A percentile compares a stretch with the other conserved stretches of the same genome.
These are phyloP conservation scores for Tholera decimalis DNA, from an alignment of 2,888 invertebrate species.

Conservation along the genomic window DNA sequence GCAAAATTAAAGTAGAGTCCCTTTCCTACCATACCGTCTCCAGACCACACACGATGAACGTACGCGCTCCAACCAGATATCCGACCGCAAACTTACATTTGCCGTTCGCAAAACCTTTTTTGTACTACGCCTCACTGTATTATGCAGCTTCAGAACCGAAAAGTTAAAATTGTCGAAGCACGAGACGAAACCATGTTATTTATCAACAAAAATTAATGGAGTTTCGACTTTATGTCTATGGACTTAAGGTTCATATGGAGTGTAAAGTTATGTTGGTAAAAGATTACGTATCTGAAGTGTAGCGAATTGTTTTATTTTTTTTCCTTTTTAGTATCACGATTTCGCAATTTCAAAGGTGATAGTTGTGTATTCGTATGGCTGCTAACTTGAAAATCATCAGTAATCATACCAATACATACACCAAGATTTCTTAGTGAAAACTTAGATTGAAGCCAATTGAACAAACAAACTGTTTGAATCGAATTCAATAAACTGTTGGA, in stretches of 20 bases:
- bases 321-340: slow-evolving; percentile 75
- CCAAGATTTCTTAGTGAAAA: slow-evolving; percentile 1
- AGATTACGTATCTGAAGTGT: slow-evolving; percentile 63
- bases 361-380: slow-evolving; percentile 58
- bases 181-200: slow-evolving; percentile 47
- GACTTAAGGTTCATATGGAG: rapidly evolving
- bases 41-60: slow-evolving; percentile 74
- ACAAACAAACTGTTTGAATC: too few species aligned
- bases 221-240: slow-evolving; percentile 11
- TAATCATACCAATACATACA: slow-evolving; percentile 25
- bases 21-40: slow-evolving; percentile 50
- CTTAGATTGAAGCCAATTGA: too few species aligned
- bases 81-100: slow-evolving; percentile 60
- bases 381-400: slow-evolving; percentile 60
- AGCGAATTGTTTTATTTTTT: slow-evolving; percentile 67
- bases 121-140: slow-evolving; percentile 1
- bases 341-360: slow-evolving; percentile 75
- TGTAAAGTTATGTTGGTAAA: slow-evolving; percentile 34
- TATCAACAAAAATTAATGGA: slow-evolving; percentile 16
- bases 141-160: slow-evolving; percentile 54
- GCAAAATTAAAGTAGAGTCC: slow-evolving; percentile 61
- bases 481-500: too few species aligned
- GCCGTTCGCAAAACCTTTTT: slow-evolving; percentile 32
- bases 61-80: slow-evolving; percentile 67
- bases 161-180: slow-evolving; percentile 42